Evolutionary conservation across 1,140 invertebrate species (phyloP).

Genomic region (Polypedilum vanderplanki): DNA sequence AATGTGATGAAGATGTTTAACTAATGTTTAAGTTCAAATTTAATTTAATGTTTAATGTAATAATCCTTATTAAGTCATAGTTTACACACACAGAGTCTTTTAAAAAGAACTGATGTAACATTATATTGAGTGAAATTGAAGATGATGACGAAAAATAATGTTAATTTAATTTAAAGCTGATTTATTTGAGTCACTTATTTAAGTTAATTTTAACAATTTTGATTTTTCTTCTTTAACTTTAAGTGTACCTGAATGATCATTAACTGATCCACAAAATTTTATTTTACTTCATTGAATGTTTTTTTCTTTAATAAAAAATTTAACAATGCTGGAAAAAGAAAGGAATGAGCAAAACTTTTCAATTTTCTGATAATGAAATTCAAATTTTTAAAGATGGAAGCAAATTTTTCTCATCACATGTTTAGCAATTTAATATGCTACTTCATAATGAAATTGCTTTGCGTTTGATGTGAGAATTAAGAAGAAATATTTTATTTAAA

Average conservation of each 20-base stretch:
- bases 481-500: neutral
- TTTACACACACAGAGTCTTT: neutral
- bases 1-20: slow-evolving; percentile 18
- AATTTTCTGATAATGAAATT: slow-evolving; percentile 11
- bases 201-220: neutral
- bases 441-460: neutral
- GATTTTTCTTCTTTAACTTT: neutral
- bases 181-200: no score
- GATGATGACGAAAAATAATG: neutral
- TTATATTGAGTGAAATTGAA: neutral
- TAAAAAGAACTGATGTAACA: slow-evolving; percentile 16
- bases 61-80: neutral
- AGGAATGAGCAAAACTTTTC: neutral
- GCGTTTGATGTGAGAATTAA: neutral
- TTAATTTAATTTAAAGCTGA: no score
- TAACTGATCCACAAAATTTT: neutral
- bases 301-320: no score
- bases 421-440: neutral
- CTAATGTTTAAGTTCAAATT: slow-evolving; percentile 8
- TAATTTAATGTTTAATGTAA: slow-evolving; percentile 7
- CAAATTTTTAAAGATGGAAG: neutral
- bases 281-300: no score
- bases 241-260: slow-evolving; percentile 8
- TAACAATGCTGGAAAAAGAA: neutral
- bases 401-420: neutral